Evolutionary conservation across 35 echinoderm and acorn worm species (phyloP), one percentile per base, ranked within the genome.

Genomic region (Anneissia japonica): DNA sequence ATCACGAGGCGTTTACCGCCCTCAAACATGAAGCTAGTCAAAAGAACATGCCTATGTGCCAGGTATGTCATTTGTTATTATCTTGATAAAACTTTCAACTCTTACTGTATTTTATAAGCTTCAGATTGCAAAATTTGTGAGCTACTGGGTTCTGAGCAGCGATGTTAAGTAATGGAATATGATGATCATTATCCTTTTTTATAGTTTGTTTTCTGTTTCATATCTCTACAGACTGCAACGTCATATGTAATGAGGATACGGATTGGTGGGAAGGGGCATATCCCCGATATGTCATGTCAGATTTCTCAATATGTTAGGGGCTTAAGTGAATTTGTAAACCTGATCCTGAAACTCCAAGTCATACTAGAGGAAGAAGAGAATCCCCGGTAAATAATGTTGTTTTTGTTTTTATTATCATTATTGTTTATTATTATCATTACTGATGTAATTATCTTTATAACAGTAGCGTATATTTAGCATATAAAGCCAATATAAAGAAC

Each of bases 1-100:
- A 89, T 12, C 89, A 94, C 35, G 77, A 91, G 26, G 96, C 92
- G 30, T 99, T 99, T 55, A 94, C 92, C 6, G 96, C 96, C 30
- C 82, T 99, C 30, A 91, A 91, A 79, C 87, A 91, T 72, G 45
- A 79, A 21, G 96, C 96, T 33, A 82, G 56, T 34, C 31, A 77
- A 16, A 99, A 99, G 81, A 91, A 99, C 34, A 99, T 99, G 96
- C 90, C 96, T 34, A 91, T 99, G 96, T 99, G 85, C 82, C 89
- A 91, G 87, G 96, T 99, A 80, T 90, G 51, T 46, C 23, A 31
- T 13, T 23, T 80, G 35, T 6, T 12, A n/a, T 78, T 14, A 28
- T 14, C 55, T 16, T 72, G 55, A 72, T 72, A n/a, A n/a, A n/a
- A n/a, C n/a, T n/a, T n/a, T n/a, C n/a, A n/a, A n/a, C n/a, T n/a